Conservation (phyloP, 2,113 vertebrate species). For the Gnathonemus echidnorhynchus region DNA sequence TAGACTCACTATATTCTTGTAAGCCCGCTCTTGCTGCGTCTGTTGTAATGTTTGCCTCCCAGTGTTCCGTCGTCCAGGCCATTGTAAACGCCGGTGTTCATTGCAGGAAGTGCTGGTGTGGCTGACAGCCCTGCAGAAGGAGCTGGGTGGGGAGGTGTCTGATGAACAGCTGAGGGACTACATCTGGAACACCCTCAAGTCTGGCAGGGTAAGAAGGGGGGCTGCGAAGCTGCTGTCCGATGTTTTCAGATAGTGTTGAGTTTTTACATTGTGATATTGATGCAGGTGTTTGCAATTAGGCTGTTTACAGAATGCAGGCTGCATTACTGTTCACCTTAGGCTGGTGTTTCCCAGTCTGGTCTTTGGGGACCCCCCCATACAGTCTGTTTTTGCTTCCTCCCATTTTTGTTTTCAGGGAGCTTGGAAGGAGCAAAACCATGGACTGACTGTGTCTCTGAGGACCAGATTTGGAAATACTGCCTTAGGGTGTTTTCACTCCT, state of each 20-base stretch:
- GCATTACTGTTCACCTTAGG: too few relatives aligned
- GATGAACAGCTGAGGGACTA: conserved; percentile 88
- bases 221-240: background rate
- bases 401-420: too few relatives aligned
- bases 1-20: background rate
- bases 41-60: background rate
- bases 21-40: background rate
- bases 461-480: background rate
- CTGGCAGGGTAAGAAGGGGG: conserved; percentile 75
- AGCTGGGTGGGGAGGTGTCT: conserved; percentile 85
- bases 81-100: background rate
- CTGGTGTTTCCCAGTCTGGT: background rate
- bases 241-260: background rate
- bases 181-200: conserved; percentile 98
- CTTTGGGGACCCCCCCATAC: too few relatives aligned
- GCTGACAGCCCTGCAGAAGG: conserved; percentile 89
- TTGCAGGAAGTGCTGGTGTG: conserved; percentile 88
- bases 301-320: too few relatives aligned
- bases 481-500: background rate
- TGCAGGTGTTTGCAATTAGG: background rate
- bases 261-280: background rate
- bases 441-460: too few relatives aligned
- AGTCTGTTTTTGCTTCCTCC: background rate
- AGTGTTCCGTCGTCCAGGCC: background rate
- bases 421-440: too few relatives aligned